Base-by-base conservation (phyloP, 2,888 invertebrate species). In the Tiliacea aurago region DNA sequence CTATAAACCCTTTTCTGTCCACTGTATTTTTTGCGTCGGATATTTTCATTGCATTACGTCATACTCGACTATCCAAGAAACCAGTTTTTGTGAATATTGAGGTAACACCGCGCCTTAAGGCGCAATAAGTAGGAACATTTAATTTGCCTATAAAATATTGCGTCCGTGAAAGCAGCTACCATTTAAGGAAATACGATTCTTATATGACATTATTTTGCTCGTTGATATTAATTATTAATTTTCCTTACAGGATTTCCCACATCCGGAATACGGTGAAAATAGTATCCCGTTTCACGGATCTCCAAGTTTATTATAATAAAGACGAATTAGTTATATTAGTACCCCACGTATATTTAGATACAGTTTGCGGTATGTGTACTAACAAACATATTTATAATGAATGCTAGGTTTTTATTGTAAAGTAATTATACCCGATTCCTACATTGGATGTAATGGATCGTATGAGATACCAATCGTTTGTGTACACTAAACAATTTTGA, bases 331-430 rank as follows among this genome's bases (percentile, higher is more conserved):
- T 90, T 0, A 80, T 91, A 0, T 80, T 94, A 15, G 89, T 94
- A 0, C 94, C 94, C 0, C 89, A 93, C 5, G 85, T 91, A 0
- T 93, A 91, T 65, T 73, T 91, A 51, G 87, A 89, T 23, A 89
- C 90, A 0, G 86, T 91, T 0, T 94, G 94, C 61, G 94, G 94
- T 0, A 78, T 91, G 0, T 94, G 94, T 20, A 86, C 88, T 3
- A 45, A 70, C 18, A 80, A 37, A 47, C 45, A 33, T 9, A 66
- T 33, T 15, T 80, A 62, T 15, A 76, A 80, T 9, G 55, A 80
- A 53, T 80, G 80, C 9, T 80, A 76, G 67, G 7, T 15, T 20
- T 78, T 41, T 20, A 20, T 10, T 28, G 13, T 41, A 18, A 74
- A 49, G 5, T 58, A 45, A 20, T 47, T 67, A 0, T 55, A 33